phyloP scores from a whole-genome alignment of 2,888 invertebrate species.

The Aproaerema taeniolella region DNA sequence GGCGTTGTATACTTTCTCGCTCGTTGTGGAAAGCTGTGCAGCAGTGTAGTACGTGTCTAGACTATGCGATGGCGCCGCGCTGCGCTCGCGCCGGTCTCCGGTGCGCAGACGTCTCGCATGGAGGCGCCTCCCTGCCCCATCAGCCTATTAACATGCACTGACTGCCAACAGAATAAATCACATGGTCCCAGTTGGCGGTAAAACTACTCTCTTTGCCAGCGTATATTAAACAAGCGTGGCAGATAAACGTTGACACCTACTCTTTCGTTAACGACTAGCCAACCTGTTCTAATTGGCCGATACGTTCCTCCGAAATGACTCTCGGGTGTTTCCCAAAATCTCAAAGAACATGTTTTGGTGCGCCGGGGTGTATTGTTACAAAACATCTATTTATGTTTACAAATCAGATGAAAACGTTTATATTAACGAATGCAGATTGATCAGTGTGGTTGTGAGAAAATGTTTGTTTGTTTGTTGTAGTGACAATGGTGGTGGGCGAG shows the following conservation, averaged over 20 bases:
- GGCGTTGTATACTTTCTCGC: slow-evolving; percentile 25
- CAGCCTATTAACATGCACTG: slow-evolving; percentile 47
- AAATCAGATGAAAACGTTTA: too few relatives aligned
- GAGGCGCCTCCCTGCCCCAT: slow-evolving; percentile 21
- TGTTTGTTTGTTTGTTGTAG: slow-evolving; percentile 49
- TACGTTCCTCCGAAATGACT: slow-evolving; percentile 37
- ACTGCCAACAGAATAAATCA: slow-evolving; percentile 48
- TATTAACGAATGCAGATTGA: too few relatives aligned
- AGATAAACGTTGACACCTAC: slow-evolving; percentile 37
- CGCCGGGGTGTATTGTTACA: not conserved
- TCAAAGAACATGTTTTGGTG: slow-evolving; percentile 18
- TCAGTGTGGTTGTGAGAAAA: too few relatives aligned
- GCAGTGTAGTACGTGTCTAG: slow-evolving; percentile 38
- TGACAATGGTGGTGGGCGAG: slow-evolving; percentile 91
- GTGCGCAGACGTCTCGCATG: slow-evolving; percentile 11
- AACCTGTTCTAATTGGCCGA: slow-evolving; percentile 36
- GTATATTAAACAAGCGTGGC: slow-evolving; percentile 47
- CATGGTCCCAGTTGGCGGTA: slow-evolving; percentile 43
- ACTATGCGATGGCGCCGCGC: slow-evolving; percentile 21
- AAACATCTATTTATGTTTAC: not conserved
- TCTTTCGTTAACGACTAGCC: slow-evolving; percentile 34
- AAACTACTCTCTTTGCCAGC: slow-evolving; percentile 43
- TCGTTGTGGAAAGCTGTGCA: slow-evolving; percentile 30
- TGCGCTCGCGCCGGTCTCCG: not conserved
- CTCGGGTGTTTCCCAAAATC: slow-evolving; percentile 48